Base-by-base conservation (phyloP, 2,113 vertebrate species). In the Poicephalus gulielmi region DNA sequence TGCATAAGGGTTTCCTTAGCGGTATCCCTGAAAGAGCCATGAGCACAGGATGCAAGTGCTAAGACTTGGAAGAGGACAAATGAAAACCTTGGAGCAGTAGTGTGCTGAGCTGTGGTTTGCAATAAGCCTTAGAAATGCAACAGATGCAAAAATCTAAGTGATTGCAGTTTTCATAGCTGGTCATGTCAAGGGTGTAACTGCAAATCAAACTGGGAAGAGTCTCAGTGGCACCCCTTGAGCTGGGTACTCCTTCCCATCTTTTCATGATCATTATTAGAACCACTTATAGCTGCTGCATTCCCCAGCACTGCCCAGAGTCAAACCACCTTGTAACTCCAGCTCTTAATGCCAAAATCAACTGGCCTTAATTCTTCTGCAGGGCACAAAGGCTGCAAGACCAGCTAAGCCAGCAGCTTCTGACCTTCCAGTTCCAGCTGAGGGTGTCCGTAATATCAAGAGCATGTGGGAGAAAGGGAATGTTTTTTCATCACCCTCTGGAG, bases 391-490 rank as follows among this genome's bases (percentile, higher is more conserved):
- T 73, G 89, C 98, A 7, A 98, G 98, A 94, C 97, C 98, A 69
- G 88, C 97, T 28, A 99, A 99, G 93, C 92, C 98, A 4, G 98
- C 98, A 47, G 98, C 99, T 3, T 98, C 98, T 1, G 99, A 99
- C 88, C 98, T 99, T 30, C 99, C 98, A 2, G 95, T 99, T 88
- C 98, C 98, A 52, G 98, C 98, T 0, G 99, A 99, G 64, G 99
- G 99, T 2, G 99, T 99, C 27, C 99, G 99, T 82, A 99, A 98
- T 46, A 99, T 99, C 96, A 99, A 99, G 98, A 99, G 98, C 97
- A 99, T 99, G 99, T 99, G 99, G 99, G 99, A 99, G 97, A 99
- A 98, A 92, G 99, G 99, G 60, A 98, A 98, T 23, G 99, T 99
- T 57, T 99, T 99, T 77, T 95, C 97, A 57, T 98, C 99, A 9